Evolutionary conservation across 2,888 invertebrate genomes (phyloP), one percentile per base, ranked within the genome.

Genomic region (Acanthosepion pharaonis): DNA sequence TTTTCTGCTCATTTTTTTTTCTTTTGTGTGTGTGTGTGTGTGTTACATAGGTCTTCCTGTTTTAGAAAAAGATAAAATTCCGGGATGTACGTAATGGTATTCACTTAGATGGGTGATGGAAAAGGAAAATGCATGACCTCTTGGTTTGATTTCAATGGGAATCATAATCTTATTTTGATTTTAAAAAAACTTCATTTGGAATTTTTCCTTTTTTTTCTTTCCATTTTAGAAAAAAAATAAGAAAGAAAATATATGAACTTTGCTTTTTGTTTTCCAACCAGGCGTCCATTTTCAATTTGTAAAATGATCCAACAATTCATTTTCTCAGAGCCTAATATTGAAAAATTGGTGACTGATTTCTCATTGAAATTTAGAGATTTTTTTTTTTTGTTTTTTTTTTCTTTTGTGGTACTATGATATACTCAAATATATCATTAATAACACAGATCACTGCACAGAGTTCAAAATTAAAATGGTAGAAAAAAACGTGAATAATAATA

Each of bases 71-170:
- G 28, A 64, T 25, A 33, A n/a, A 15, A 33, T 78, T 78, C 78
- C n/a, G 78, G 78, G 78, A 78, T 78, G 78, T 78, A 78, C 5
- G 11, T 78, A 78, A 78, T 33, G 15, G 15, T 78, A 78, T 59
- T 59, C 59, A n/a, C n/a, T 78, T n/a, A n/a, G 23, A n/a, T 78
- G 78, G 78, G 11, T n/a, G 78, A 33, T n/a, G 64, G 78, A n/a
- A 78, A n/a, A 33, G n/a, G n/a, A n/a, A n/a, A 78, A 78, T 78
- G 78, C 78, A 78, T 33, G 78, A 78, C 78, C 78, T 78, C 78
- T 78, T n/a, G n/a, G 78, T 78, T 15, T 78, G 78, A 78, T 78
- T n/a, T n/a, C 78, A 78, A 15, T 78, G n/a, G 5, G 9, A n/a
- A 78, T 23, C 59, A 59, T 23, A 59, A 59, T 59, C 59, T 20